Evolutionary conservation across 2,113 vertebrate species (phyloP).

Genomic region (Dipodomys spectabilis): DNA sequence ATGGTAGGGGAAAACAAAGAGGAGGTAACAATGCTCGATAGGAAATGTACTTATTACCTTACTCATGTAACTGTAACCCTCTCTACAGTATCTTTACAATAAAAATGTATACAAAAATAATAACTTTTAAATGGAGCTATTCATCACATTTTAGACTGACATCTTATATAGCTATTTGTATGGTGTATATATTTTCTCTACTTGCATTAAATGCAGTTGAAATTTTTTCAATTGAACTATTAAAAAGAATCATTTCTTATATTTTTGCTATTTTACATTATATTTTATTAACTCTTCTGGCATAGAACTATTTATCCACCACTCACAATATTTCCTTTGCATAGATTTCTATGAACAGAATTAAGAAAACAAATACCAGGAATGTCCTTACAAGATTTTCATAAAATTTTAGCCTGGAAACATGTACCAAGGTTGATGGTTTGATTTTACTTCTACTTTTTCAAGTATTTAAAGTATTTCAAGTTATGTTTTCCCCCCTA

Average conservation of each 20-base stretch:
- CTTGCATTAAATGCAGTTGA: background rate
- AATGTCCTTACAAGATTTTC: background rate
- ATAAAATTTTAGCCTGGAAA: background rate
- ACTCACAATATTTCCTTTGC: background rate
- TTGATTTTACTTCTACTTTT: background rate
- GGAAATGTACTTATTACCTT: too few relatives aligned
- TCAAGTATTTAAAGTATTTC: background rate
- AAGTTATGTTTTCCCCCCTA: background rate
- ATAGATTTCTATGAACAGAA: background rate
- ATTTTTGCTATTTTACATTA: constrained; percentile 5
- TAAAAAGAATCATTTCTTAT: background rate
- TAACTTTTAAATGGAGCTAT: background rate
- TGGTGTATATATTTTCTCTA: background rate
- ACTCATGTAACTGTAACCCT: too few relatives aligned
- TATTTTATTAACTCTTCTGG: background rate
- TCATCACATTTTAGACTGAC: background rate
- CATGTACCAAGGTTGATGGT: background rate
- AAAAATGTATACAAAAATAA: background rate
- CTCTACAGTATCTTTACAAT: too few relatives aligned
- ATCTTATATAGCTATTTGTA: background rate
- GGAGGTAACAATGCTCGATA: too few relatives aligned
- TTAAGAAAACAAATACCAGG: background rate
- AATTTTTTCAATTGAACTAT: background rate
- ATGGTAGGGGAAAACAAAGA: too few relatives aligned
- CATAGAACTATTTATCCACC: background rate